Evolutionary conservation across 2,888 invertebrate genomes (phyloP).

Genomic region (Sphaerophoria rueppellii): DNA sequence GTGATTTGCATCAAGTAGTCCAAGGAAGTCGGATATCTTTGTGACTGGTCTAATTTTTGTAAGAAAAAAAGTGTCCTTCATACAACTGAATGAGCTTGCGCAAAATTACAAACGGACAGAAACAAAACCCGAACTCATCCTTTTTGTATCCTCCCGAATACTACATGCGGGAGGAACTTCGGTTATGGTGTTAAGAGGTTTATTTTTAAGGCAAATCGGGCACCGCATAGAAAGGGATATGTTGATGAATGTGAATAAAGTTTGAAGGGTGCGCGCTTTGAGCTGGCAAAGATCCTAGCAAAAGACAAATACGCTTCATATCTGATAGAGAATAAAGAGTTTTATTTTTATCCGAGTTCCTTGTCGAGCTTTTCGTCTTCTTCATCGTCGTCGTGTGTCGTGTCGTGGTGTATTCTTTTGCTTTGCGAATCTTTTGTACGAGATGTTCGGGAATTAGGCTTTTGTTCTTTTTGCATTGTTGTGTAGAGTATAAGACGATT

Average conservation of each 20-base stretch:
- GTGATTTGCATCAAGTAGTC: background rate
- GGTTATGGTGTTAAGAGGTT: slow-evolving; percentile 53
- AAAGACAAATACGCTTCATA: slow-evolving; percentile 29
- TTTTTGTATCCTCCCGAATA: slow-evolving; percentile 1
- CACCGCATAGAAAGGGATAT: slow-evolving; percentile 10
- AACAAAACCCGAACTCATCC: background rate
- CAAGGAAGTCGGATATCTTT: slow-evolving; percentile 31
- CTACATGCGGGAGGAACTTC: background rate
- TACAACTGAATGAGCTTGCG: slow-evolving; percentile 36
- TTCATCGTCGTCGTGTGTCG: too few species aligned
- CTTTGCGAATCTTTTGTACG: slow-evolving; percentile 43
- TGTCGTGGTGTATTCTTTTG: slow-evolving; percentile 39
- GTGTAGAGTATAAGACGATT: background rate
- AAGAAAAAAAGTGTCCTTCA: slow-evolving; percentile 30
- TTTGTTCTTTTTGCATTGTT: slow-evolving; percentile 50
- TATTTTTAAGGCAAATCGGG: slow-evolving; percentile 48
- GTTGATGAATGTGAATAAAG: slow-evolving; percentile 26
- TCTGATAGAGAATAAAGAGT: slow-evolving; percentile 8
- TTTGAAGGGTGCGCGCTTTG: background rate
- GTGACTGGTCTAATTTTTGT: slow-evolving; percentile 54
- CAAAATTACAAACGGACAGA: background rate
- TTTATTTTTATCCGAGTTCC: slow-evolving; percentile 52
- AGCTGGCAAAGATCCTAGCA: background rate
- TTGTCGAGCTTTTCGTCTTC: background rate
- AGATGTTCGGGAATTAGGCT: slow-evolving; percentile 50